Conservation (phyloP, 2,113 vertebrate genomes). For the Aspidoscelis tigris region DNA sequence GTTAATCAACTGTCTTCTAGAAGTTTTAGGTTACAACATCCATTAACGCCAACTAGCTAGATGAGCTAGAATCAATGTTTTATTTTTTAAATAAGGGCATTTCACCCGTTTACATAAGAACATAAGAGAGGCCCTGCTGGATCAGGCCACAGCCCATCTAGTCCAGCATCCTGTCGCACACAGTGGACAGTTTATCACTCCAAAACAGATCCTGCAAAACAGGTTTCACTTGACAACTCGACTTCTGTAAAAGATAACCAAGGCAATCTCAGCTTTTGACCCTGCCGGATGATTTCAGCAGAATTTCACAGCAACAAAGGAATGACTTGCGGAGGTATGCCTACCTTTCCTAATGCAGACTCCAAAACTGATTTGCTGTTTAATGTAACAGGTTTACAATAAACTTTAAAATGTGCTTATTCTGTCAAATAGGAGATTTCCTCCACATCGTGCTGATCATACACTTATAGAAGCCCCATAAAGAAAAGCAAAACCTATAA, state of each 20-base stretch:
- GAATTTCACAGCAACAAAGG: constrained; percentile 6
- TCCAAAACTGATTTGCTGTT: constrained; percentile 39
- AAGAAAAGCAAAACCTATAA: constrained; percentile 15
- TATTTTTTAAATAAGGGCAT: not conserved
- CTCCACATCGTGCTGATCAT: constrained; percentile 26
- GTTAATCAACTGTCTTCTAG: too few relatives aligned
- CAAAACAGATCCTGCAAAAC: not conserved
- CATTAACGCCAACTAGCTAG: too few relatives aligned
- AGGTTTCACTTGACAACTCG: not conserved
- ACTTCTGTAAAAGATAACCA: not conserved
- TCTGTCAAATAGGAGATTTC: constrained; percentile 66
- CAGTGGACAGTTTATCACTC: too few relatives aligned
- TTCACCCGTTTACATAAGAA: too few relatives aligned
- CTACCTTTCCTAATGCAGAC: constrained; percentile 37
- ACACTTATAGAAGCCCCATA: constrained; percentile 9
- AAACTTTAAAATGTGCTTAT: constrained; percentile 41
- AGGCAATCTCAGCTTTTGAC: not conserved
- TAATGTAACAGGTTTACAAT: constrained; percentile 37
- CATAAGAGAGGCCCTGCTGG: too few relatives aligned
- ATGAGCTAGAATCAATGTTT: too few relatives aligned
- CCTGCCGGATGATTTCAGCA: not conserved
- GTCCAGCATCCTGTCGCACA: too few relatives aligned
- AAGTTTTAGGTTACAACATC: too few relatives aligned
- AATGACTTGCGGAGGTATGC: constrained; percentile 30
- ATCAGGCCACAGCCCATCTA: too few relatives aligned